Evolutionary conservation across 2,113 vertebrate species (phyloP), one percentile per base, ranked within the genome.

Genomic region (Lycaon pictus): DNA sequence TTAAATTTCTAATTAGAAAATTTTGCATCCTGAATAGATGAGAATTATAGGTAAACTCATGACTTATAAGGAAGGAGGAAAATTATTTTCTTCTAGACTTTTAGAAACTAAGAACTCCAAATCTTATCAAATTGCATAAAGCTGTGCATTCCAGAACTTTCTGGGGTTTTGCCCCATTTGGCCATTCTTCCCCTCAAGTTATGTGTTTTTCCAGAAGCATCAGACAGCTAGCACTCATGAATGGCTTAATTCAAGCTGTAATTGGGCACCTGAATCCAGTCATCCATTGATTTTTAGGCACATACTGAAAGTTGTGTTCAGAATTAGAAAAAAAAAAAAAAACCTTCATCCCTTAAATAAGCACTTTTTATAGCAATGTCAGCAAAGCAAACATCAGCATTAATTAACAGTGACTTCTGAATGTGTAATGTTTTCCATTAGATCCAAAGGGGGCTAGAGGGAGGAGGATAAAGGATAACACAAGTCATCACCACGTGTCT

Each of bases 341-440:
- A 87, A 17, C 32, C 19, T 48, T 79, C 60, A 13, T 65, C 32
- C 84, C 81, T 86, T 76, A 95, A 88, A 83, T 81, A 97, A 95
- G 90, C 81, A 69, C 81, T 94, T 84, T 97, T 95, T 67, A 60
- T 60, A 90, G 94, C 93, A 81, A 51, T 56, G 88, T 98, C 97
- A 98, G 94, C 96, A 96, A 94, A 92, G 84, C 71, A 88, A 84
- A 84, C 69, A 77, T 95, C 53, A 62, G 90, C 53, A 71, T 96
- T 97, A 95, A 97, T 98, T 97, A 96, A 95, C 87, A 92, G 80
- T 88, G 84, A 97, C 92, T 95, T 95, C 2, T 17, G 63, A 91
- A 76, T 16, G n/a, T 80, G 72, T 86, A 2, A 86, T 92, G 58
- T 89, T 95, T 96, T 89, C 89, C 58, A 22, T 63, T 77, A 71